Conservation (phyloP, 2,113 vertebrate species). For the Actinemys pallida region DNA sequence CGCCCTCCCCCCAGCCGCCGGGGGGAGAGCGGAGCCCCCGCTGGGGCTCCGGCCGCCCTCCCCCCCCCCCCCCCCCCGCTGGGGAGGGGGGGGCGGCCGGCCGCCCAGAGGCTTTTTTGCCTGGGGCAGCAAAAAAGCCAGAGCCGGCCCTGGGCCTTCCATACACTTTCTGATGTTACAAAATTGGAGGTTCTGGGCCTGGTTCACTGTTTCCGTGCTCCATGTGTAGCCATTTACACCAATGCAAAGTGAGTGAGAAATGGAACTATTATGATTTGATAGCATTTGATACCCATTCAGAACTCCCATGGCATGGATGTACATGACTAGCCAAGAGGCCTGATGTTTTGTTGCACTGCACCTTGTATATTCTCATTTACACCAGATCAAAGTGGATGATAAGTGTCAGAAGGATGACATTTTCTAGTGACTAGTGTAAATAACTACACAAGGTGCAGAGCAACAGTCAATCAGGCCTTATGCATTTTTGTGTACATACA, state of each 20-base stretch:
- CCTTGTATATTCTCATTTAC: background rate
- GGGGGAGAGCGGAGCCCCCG: too few relatives aligned
- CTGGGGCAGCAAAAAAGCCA: too few relatives aligned
- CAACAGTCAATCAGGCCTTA: background rate
- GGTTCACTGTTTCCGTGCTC: background rate
- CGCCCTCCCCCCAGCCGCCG: too few relatives aligned
- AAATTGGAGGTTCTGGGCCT: background rate
- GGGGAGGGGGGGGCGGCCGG: too few relatives aligned
- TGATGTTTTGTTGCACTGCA: background rate
- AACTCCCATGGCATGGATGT: background rate
- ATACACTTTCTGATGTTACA: background rate
- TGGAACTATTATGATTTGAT: background rate
- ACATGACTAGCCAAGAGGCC: background rate
- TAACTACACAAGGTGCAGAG: background rate
- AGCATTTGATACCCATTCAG: background rate
- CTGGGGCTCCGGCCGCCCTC: too few relatives aligned
- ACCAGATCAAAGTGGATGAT: background rate
- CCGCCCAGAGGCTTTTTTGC: too few relatives aligned
- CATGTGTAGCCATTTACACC: background rate
- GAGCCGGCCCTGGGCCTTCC: too few relatives aligned
- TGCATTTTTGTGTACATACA: background rate
- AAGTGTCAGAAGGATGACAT: background rate
- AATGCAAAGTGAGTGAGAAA: background rate
- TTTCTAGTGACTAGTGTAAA: conserved; percentile 10
- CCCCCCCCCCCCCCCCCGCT: too few relatives aligned